These are phyloP conservation scores for Fabriciana adippe DNA, from an alignment of 2,888 invertebrate species.

Conservation along the genomic window DNA sequence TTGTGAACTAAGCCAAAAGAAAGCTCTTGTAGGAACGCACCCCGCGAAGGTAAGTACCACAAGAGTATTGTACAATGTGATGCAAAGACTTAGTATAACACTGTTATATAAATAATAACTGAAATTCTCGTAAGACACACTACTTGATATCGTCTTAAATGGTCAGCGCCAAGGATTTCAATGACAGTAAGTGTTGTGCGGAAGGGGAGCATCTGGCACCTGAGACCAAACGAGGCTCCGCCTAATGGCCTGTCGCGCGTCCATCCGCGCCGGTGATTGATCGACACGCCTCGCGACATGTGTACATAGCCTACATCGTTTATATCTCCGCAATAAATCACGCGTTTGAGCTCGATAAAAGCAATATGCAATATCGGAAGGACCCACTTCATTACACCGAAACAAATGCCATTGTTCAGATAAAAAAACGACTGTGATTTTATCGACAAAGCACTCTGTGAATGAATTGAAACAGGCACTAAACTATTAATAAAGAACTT, in stretches of 20 bases:
- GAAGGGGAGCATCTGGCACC: constrained; percentile 55
- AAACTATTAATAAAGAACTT: too few species aligned
- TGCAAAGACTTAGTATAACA: too few species aligned
- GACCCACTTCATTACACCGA: constrained; percentile 30
- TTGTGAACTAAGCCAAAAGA: too few species aligned
- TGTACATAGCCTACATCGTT: constrained; percentile 60
- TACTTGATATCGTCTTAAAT: constrained; percentile 6
- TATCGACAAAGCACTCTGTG: neutral
- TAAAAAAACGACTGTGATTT: neutral
- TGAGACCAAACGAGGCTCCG: constrained; percentile 62
- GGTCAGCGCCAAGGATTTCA: constrained; percentile 12
- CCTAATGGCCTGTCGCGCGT: constrained; percentile 79
- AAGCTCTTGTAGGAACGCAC: too few species aligned
- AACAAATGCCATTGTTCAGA: constrained; percentile 7
- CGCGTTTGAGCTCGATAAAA: constrained; percentile 47
- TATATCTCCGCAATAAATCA: constrained; percentile 71
- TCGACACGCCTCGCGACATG: constrained; percentile 71
- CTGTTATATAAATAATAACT: too few species aligned
- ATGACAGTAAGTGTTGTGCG: constrained; percentile 8
- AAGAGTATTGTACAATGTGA: too few species aligned
- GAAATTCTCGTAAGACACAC: constrained; percentile 53
- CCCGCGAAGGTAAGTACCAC: too few species aligned
- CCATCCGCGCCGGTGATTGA: constrained; percentile 76
- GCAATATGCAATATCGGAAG: constrained; percentile 31
- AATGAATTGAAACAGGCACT: too few species aligned